Evolutionary conservation across 1,140 invertebrate species (phyloP), one percentile per base, ranked within the genome.

Genomic region (Lordiphosa collinella): DNA sequence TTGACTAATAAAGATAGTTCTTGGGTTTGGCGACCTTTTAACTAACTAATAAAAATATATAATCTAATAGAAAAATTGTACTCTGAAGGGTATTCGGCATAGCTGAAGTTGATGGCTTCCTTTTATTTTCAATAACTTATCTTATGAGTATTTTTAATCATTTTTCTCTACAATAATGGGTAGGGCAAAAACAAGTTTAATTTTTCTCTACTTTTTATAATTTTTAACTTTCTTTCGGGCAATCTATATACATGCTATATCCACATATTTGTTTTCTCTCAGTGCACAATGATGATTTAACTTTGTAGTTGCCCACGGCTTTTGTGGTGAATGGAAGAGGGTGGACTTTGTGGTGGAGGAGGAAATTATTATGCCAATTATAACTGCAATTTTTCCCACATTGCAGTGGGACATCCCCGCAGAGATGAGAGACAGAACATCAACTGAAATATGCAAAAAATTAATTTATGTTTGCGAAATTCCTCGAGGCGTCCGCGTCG

Each of bases 351-450:
- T 9, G 35, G 29, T 25, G 47, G 63, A 63, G 38, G 46, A 38
- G n/a, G 44, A 70, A 70, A 70, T 76, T 70, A 76, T 76, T 76
- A 61, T 59, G 44, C 72, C 72, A 76, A 76, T 76, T 76, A 76
- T 59, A 76, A 76, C 55, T 70, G 56, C 72, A 76, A 62, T 70
- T 76, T 76, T 76, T 48, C 35, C 11, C 54, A 22, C 50, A 44
- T 16, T 38, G 13, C 22, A 35, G 22, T 7, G 8, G 14, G 6
- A 3, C 8, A 8, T 8, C 10, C 37, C 41, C 32, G 13, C 10
- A 11, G 16, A 9, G 11, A 22, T 16, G 13, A 35, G 18, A 35
- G 53, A 51, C 46, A 67, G 63, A 51, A 44, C 41, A 44, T 44
- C 63, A 51, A 67, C 53, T 67, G 63, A 67, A 67, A 67, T 67